Evolutionary conservation across 1,140 invertebrate genomes (phyloP).

Genomic region (Heliconius hermathena): DNA sequence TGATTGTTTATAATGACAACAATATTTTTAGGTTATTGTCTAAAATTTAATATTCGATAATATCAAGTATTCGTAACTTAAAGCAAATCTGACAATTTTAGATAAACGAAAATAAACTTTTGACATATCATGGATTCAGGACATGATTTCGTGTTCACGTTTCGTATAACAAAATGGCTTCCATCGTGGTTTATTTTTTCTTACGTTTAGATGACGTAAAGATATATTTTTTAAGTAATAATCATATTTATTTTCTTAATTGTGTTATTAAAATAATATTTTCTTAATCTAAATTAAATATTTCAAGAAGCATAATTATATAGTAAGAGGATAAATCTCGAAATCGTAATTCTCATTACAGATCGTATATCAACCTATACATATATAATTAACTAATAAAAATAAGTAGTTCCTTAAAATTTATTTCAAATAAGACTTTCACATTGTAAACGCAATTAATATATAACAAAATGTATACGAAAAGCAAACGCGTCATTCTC

Average conservation of each 20-base stretch:
- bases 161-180: slow-evolving; percentile 5
- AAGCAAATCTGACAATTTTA: not conserved
- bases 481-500: slow-evolving; percentile 41
- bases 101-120: not conserved
- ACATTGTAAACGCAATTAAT: slow-evolving; percentile 16
- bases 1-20: not conserved
- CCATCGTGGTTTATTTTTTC: not conserved
- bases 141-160: not conserved
- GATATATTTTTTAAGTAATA: no score
- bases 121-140: not conserved
- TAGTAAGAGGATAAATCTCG: not conserved
- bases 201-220: not conserved
- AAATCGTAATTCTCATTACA: not conserved
- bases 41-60: not conserved
- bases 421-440: slow-evolving; percentile 20
- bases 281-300: not conserved
- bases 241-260: not conserved
- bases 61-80: not conserved
- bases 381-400: not conserved
- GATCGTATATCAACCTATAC: not conserved
- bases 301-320: not conserved
- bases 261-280: not conserved
- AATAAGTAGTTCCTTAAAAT: not conserved
- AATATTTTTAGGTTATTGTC: not conserved
- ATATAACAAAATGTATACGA: slow-evolving; percentile 31